Evolutionary conservation across 2,113 vertebrate species (phyloP).

Genomic region (Alexandromys fortis): DNA sequence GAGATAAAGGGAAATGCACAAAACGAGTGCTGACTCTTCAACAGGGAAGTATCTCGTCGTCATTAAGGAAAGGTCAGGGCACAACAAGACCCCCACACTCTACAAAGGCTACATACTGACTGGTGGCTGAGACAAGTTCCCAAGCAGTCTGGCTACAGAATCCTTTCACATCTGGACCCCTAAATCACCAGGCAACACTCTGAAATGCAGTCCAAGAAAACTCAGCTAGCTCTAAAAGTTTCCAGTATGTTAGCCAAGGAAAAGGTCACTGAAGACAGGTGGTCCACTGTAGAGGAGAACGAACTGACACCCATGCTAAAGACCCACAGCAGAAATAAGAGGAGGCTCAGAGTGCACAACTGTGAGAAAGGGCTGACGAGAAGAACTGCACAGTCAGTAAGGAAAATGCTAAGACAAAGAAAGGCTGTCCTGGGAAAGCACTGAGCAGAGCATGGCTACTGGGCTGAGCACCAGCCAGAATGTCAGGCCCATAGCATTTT

Average conservation of each 20-base stretch:
- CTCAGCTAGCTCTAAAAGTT: not conserved
- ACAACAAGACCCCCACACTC: not conserved
- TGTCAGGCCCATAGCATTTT: not conserved
- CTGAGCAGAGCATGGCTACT: not conserved
- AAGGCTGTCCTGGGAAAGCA: not conserved
- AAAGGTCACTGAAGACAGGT: not conserved
- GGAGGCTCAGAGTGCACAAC: not conserved
- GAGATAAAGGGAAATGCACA: constrained; percentile 26
- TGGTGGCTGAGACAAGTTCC: not conserved
- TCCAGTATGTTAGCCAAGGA: not conserved
- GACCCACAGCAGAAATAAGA: not conserved
- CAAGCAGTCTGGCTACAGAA: not conserved
- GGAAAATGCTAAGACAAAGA: not conserved
- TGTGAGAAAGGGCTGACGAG: not conserved
- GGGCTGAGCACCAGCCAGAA: not conserved
- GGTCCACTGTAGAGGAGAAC: not conserved
- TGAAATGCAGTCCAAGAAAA: not conserved
- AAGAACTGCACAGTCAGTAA: not conserved
- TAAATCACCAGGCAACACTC: not conserved
- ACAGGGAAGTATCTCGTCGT: not conserved
- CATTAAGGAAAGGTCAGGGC: not conserved
- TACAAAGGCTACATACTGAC: not conserved
- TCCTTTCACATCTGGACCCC: not conserved
- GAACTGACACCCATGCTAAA: not conserved
- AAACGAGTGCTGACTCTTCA: not conserved